These are phyloP conservation scores for Trypoxylus dichotomus DNA, from an alignment of 1,140 invertebrate species.

Conservation along the genomic window DNA sequence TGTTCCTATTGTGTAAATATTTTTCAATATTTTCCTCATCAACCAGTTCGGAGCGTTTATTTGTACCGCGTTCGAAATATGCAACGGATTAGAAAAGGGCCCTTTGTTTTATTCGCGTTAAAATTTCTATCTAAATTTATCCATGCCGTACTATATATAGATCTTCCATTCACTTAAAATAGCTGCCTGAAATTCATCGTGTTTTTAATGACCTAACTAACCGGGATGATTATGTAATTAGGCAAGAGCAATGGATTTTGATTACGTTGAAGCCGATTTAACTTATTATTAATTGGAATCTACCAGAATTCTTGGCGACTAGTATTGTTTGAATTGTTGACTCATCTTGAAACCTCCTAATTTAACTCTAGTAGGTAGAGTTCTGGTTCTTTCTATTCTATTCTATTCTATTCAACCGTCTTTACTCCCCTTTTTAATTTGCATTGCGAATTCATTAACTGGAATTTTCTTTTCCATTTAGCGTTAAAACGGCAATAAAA, in stretches of 20 bases:
- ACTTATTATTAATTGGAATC: background rate
- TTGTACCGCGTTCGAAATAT: background rate
- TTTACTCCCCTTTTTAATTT: too few species aligned
- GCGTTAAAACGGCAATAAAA: too few species aligned
- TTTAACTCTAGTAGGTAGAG: too few species aligned
- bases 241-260: background rate
- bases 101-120: background rate
- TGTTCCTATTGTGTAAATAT: background rate
- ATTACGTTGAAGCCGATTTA: background rate
- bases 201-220: background rate
- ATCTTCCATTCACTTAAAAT: conserved; percentile 5
- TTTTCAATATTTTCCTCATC: background rate
- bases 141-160: background rate
- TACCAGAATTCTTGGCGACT: background rate
- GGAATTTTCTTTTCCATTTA: too few species aligned
- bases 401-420: too few species aligned
- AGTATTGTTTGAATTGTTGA: background rate
- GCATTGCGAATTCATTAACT: too few species aligned
- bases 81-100: background rate
- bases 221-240: conserved; percentile 16
- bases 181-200: background rate
- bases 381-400: too few species aligned
- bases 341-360: too few species aligned
- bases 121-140: background rate
- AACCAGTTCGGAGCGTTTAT: background rate